A percentile compares a stretch with the other conserved stretches of the same genome.
Evolutionary conservation across 2,888 invertebrate species (phyloP).

Genomic region (Tenthredo notha): DNA sequence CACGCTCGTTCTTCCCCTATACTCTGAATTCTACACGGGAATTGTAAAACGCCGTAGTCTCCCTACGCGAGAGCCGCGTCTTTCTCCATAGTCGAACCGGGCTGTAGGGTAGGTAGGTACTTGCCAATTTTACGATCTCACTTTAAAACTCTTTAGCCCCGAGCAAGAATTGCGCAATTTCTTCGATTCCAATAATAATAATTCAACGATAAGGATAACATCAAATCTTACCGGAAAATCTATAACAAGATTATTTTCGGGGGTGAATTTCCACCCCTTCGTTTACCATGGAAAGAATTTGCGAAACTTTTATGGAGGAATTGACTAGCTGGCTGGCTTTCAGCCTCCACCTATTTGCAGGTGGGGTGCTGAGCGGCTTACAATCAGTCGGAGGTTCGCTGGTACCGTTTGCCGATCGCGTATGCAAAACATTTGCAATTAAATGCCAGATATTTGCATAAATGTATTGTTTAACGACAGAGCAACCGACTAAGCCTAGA

Average conservation of each 20-base stretch:
- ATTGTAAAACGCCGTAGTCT: constrained; percentile 37
- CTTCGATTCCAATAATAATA: neutral
- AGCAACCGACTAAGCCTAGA: constrained; percentile 14
- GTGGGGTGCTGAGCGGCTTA: neutral
- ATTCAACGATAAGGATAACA: neutral
- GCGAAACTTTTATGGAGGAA: neutral
- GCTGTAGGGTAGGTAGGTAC: neutral
- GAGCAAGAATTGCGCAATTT: neutral
- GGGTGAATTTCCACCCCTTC: neutral
- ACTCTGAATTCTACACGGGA: constrained; percentile 13
- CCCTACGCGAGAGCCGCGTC: neutral
- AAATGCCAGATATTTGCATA: constrained; percentile 21
- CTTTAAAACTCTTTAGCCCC: constrained; percentile 29
- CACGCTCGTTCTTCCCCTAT: neutral
- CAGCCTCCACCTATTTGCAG: neutral
- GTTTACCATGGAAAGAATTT: neutral
- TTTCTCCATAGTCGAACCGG: neutral
- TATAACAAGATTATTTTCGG: neutral
- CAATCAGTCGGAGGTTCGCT: neutral
- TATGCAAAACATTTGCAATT: constrained; percentile 39
- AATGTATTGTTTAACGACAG: constrained; percentile 34
- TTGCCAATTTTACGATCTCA: constrained; percentile 29
- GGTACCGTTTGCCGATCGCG: constrained; percentile 11
- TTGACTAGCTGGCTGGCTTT: neutral
- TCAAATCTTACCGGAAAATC: neutral